These are phyloP conservation scores for Oceanodroma tethys DNA, from an alignment of 2,113 vertebrate species.

Conservation along the genomic window DNA sequence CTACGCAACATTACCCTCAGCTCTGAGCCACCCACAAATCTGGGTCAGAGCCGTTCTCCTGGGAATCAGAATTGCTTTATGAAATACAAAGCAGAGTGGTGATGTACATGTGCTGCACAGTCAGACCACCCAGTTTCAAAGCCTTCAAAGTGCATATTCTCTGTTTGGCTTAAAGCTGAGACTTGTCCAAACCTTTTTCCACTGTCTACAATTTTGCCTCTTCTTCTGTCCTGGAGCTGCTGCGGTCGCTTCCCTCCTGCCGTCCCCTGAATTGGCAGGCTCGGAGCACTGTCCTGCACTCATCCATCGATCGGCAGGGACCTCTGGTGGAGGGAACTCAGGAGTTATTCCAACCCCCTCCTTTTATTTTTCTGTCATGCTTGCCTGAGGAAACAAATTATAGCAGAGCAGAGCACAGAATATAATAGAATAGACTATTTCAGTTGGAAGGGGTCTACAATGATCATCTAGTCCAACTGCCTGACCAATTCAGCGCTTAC, in stretches of 20 bases:
- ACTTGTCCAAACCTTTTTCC: neutral
- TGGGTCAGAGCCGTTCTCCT: neutral
- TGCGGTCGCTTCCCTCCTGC: neutral
- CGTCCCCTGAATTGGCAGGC: accelerated
- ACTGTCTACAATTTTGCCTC: neutral
- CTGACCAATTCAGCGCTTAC: neutral
- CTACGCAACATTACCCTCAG: accelerated
- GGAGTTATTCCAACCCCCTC: accelerated
- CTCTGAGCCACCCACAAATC: neutral
- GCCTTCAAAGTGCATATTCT: neutral
- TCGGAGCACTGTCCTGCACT: accelerated
- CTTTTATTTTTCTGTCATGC: neutral
- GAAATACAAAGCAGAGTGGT: accelerated
- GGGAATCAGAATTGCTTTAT: neutral
- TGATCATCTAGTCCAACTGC: neutral
- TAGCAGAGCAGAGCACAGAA: neutral
- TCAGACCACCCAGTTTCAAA: neutral
- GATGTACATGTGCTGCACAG: accelerated
- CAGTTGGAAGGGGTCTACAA: neutral
- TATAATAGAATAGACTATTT: neutral
- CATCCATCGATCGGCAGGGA: neutral
- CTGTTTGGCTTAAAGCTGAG: neutral
- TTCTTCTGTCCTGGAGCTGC: neutral
- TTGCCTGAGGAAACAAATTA: neutral
- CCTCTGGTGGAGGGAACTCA: neutral